Base-by-base conservation (phyloP, 2,113 vertebrate species). In the Tachysurus fulvidraco region DNA sequence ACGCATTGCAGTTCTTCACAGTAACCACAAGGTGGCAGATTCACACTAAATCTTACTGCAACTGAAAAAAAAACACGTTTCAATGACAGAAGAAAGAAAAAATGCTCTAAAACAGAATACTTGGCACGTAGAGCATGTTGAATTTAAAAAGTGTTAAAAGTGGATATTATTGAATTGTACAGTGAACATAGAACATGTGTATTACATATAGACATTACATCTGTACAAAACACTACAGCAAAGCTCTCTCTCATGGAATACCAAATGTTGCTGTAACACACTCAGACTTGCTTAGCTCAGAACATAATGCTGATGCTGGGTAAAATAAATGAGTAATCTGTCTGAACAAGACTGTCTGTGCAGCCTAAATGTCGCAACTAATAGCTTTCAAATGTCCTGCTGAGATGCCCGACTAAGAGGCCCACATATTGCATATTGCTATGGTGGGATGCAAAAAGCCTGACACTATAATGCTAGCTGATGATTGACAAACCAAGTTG, bases 11-110 rank as follows among this genome's bases (percentile, higher is more conserved):
- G 21, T 84, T 64, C n/a, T 16, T 81, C 67, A 69, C 8, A 67
- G 13, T 62, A 28, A 84, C 89, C 87, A 90, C 87, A 81, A 69
- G 85, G 85, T 79, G 89, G 80, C 52, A 60, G 79, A 57, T 64
- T 52, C 21, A 86, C 23, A 78, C 64, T 52, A 2, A 55, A n/a
- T 11, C n/a, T 4, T 23, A 59, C 67, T 62, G 23, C 83, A 25
- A 2, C 46, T 9, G 21, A 71, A 13, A 54, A 77, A 85, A 85
- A 54, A 21, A 46, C 30, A 59, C n/a, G 8, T 65, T 52, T 52
- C 8, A 69, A 30, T 55, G 12, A 8, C 2, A 11, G 28, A 17
- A 67, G 10, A 17, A 57, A 57, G 19, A 79, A 57, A 36, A 28
- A 79, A 23, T 12, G 9, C 41, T 11, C 9, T 57, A 0, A 79